Percentiles rank a stretch among this genome's conserved stretches.
Conservation (phyloP, 2,113 vertebrate species). For the Anoura caudifer region DNA sequence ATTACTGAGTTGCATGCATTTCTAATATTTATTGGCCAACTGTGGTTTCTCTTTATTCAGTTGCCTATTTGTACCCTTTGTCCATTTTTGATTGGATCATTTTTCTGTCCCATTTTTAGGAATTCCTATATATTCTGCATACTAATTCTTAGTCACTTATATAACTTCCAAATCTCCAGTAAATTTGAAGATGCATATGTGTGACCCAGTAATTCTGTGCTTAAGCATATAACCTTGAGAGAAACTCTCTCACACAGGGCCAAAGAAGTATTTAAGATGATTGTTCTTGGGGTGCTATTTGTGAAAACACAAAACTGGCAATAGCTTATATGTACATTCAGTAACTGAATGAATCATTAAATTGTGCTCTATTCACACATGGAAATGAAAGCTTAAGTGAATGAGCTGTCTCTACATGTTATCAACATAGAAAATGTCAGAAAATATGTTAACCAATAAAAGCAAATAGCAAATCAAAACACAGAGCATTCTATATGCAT, state of each 20-base stretch:
- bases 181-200: background rate
- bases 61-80: background rate
- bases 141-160: background rate
- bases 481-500: background rate
- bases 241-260: background rate
- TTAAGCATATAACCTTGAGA: background rate
- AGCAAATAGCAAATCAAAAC: background rate
- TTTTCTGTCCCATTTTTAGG: background rate
- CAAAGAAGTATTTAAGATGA: background rate
- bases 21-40: background rate
- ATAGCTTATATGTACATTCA: background rate
- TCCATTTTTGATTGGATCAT: background rate
- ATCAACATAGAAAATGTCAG: background rate
- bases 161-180: background rate
- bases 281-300: background rate
- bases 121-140: background rate
- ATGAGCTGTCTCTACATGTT: background rate
- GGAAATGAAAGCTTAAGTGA: background rate
- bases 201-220: background rate
- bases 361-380: background rate
- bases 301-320: constrained; percentile 24
- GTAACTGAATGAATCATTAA: constrained; percentile 8
- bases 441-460: background rate
- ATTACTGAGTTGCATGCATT: background rate
- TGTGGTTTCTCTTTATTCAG: background rate